Percentiles rank a stretch among this genome's conserved stretches.
phyloP scores from a whole-genome alignment of 92 coral and sea anemone genomes.

The Paramuricea clavata region DNA sequence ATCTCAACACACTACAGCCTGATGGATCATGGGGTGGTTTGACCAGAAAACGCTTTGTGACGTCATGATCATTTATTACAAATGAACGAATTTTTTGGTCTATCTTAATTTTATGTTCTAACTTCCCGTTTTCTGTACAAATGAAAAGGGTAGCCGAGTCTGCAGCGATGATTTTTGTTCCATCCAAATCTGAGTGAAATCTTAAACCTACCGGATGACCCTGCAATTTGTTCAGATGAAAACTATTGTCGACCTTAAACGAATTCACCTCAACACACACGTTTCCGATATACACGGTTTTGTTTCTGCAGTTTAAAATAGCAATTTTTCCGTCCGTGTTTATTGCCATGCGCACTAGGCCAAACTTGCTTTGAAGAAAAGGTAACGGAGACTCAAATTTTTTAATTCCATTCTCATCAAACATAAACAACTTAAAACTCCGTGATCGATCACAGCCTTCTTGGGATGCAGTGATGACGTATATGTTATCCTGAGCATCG shows the following conservation, averaged over 20 bases:
- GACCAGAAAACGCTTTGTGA: background rate
- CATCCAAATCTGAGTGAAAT: too few species aligned
- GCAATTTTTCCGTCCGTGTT: background rate
- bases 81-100: background rate
- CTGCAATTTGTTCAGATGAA: background rate
- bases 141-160: background rate
- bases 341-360: too few species aligned
- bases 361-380: too few species aligned
- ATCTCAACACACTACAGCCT: background rate
- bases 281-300: background rate
- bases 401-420: too few species aligned
- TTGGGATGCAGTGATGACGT: background rate
- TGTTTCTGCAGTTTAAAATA: too few species aligned
- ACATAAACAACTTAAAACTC: too few species aligned
- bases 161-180: background rate
- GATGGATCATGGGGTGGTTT: too few species aligned
- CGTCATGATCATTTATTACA: background rate
- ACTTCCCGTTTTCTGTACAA: background rate
- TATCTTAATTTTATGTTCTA: background rate
- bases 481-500: too few species aligned
- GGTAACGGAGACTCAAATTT: too few species aligned
- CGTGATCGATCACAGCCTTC: too few species aligned
- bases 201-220: too few species aligned
- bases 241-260: background rate
- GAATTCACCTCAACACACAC: background rate